Percentiles rank a stretch among this genome's conserved stretches.
phyloP scores from a whole-genome alignment of 2,113 vertebrate species.

The Maccullochella peelii region DNA sequence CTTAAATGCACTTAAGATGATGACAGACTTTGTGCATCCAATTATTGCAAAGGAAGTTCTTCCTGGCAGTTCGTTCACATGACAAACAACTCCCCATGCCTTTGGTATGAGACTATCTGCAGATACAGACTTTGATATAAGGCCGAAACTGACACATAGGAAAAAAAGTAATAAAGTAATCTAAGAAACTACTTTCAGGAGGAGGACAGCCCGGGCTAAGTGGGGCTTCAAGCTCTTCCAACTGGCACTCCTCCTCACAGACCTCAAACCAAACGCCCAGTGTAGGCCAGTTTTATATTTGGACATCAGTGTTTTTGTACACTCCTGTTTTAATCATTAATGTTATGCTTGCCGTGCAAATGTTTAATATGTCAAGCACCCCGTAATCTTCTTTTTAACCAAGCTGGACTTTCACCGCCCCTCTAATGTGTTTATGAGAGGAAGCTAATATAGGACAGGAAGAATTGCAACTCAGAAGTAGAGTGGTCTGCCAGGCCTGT shows the following conservation, averaged over 20 bases:
- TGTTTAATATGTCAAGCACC: conserved; percentile 40
- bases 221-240: conserved; percentile 58
- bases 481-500: conserved; percentile 1
- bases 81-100: conserved; percentile 18
- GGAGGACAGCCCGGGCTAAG: conserved; percentile 41
- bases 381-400: conserved; percentile 46
- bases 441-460: conserved; percentile 38
- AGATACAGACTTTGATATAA: conserved; percentile 40
- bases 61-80: conserved; percentile 34
- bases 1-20: conserved; percentile 32
- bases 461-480: conserved; percentile 14
- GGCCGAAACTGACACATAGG: conserved; percentile 29
- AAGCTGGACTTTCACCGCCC: conserved; percentile 37
- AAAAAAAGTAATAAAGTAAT: conserved; percentile 43
- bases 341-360: conserved; percentile 40
- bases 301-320: conserved; percentile 55
- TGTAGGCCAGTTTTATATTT: conserved; percentile 64
- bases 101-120: conserved; percentile 50
- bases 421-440: conserved; percentile 46
- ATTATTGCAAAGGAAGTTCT: conserved; percentile 24
- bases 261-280: conserved; percentile 60
- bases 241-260: conserved; percentile 44
- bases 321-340: conserved; percentile 72
- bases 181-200: conserved; percentile 35
- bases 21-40: conserved; percentile 24